phyloP scores from a whole-genome alignment of 2,113 vertebrate species.

The Anguilla rostrata region DNA sequence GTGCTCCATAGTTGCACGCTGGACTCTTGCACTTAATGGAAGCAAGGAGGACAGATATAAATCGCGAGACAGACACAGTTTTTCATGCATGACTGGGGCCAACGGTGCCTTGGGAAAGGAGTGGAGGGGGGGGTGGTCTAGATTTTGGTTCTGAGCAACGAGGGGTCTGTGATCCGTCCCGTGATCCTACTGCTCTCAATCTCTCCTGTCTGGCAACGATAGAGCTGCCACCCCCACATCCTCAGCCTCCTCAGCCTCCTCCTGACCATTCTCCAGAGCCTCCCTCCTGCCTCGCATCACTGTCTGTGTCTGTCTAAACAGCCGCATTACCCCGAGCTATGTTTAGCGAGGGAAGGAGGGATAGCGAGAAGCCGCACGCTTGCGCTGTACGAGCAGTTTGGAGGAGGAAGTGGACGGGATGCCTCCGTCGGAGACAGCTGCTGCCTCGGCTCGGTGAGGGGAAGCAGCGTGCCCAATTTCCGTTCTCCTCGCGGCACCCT shows the following conservation, averaged over 20 bases:
- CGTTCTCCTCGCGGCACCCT: background rate
- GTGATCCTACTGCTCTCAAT: background rate
- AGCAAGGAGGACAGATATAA: background rate
- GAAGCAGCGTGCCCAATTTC: background rate
- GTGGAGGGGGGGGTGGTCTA: no score
- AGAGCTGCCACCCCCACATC: background rate
- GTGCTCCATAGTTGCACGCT: background rate
- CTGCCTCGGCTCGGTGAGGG: background rate
- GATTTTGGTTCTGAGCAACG: no score
- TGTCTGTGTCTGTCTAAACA: slow-evolving; percentile 20
- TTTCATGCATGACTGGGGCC: background rate
- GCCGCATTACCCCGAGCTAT: background rate
- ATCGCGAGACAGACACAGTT: background rate
- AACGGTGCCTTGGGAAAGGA: background rate
- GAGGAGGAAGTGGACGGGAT: background rate
- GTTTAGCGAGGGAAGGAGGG: background rate
- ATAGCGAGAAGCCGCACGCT: background rate
- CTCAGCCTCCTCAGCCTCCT: background rate
- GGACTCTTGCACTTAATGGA: background rate
- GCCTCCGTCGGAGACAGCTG: background rate
- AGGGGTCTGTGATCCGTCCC: background rate
- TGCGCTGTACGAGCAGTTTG: background rate
- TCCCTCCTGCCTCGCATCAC: background rate
- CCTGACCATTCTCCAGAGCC: background rate
- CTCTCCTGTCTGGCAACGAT: background rate